Evolutionary conservation across 2,113 vertebrate species (phyloP).

Genomic region (Otis tarda): DNA sequence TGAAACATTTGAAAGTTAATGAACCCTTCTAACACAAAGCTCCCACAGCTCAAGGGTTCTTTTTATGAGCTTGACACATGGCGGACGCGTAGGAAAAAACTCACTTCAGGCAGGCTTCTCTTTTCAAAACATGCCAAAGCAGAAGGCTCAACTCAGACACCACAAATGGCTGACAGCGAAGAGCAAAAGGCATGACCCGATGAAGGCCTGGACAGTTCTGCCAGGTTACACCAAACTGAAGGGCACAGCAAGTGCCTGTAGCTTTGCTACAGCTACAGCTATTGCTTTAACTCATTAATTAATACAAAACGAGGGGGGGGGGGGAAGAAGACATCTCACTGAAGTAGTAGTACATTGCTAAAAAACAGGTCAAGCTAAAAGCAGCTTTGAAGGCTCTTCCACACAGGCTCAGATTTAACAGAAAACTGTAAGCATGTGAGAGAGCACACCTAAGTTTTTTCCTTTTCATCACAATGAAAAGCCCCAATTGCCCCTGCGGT

Average conservation of each 20-base stretch:
- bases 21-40: slow-evolving; percentile 49
- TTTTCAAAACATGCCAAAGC: neutral
- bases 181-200: accelerated
- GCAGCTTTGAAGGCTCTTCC: neutral
- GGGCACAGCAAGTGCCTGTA: neutral
- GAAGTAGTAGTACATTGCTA: neutral
- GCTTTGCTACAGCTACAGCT: neutral
- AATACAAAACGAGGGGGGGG: neutral
- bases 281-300: neutral
- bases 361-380: neutral
- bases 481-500: accelerated
- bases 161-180: accelerated
- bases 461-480: neutral
- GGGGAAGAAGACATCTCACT: neutral
- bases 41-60: neutral
- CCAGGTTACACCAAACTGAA: accelerated
- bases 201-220: neutral
- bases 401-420: neutral
- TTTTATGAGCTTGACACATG: neutral
- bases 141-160: neutral
- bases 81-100: neutral
- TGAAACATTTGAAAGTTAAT: slow-evolving; percentile 64
- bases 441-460: neutral
- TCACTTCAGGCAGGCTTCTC: neutral
- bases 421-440: neutral